Percentiles rank a stretch among this genome's conserved stretches.
phyloP scores from a whole-genome alignment of 35 echinoderm and acorn worm genomes.

The Patiria miniata region DNA sequence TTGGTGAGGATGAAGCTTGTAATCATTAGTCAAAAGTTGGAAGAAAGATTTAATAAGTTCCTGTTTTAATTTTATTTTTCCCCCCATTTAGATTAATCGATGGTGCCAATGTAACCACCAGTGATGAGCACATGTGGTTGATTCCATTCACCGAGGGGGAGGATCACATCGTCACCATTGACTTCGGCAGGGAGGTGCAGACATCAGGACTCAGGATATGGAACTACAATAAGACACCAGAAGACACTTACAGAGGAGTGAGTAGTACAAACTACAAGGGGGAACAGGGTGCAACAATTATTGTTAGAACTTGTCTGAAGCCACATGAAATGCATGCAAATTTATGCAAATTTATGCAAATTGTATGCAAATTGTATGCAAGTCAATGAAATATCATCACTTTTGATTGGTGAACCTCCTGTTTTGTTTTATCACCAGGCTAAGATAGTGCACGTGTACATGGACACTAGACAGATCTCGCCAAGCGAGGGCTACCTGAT shows the following conservation, averaged over 20 bases:
- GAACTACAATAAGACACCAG: slow-evolving; percentile 94
- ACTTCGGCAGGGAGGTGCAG: slow-evolving; percentile 68
- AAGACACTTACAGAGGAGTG: slow-evolving; percentile 97
- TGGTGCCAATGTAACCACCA: slow-evolving; percentile 74
- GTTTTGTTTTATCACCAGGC: slow-evolving; percentile 42
- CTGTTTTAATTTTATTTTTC: not conserved
- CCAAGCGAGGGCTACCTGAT: slow-evolving; percentile 83
- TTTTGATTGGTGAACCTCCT: not conserved
- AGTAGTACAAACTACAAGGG: too few species aligned
- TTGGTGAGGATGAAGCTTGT: too few species aligned
- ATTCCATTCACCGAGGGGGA: slow-evolving; percentile 88
- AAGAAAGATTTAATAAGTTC: too few species aligned
- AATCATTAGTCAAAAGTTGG: too few species aligned
- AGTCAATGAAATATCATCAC: too few species aligned
- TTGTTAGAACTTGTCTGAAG: too few species aligned
- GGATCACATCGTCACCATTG: slow-evolving; percentile 70
- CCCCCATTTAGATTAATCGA: slow-evolving; percentile 74
- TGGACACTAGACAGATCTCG: slow-evolving; percentile 73
- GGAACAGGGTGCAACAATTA: too few species aligned
- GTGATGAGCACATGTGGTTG: slow-evolving; percentile 97
- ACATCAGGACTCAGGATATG: slow-evolving; percentile 86
- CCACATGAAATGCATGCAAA: too few species aligned
- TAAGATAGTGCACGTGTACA: slow-evolving; percentile 84
- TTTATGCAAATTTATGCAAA: too few species aligned
- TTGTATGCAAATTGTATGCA: too few species aligned